phyloP scores from a whole-genome alignment of 37 sponge, comb jelly and placozoan genomes.

The Eunapius fragilis region DNA sequence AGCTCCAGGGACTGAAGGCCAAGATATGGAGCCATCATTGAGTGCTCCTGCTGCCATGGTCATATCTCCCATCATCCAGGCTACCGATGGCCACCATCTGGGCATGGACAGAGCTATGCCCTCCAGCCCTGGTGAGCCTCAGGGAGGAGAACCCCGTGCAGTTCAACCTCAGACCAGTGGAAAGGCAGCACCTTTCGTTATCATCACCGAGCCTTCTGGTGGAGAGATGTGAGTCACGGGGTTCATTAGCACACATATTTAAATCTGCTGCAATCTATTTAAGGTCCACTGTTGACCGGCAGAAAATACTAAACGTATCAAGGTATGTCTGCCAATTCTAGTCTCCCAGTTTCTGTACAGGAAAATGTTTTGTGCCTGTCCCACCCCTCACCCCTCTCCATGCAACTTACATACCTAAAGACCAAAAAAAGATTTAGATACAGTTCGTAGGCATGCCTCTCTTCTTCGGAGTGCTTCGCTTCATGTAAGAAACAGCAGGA shows the following conservation, averaged over 20 bases:
- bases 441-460: background rate
- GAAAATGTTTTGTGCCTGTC: background rate
- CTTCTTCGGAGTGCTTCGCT: background rate
- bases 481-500: background rate
- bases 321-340: too few relatives aligned
- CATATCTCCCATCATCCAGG: too few relatives aligned
- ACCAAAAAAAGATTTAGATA: background rate
- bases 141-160: too few relatives aligned
- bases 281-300: background rate
- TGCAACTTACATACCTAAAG: background rate
- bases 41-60: too few relatives aligned
- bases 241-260: background rate
- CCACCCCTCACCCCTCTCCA: background rate
- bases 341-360: too few relatives aligned
- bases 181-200: background rate
- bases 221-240: background rate
- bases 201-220: background rate
- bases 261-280: background rate
- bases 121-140: too few relatives aligned
- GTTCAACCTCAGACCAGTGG: background rate
- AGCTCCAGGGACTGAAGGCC: too few relatives aligned
- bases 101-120: too few relatives aligned
- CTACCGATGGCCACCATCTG: too few relatives aligned
- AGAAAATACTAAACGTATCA: background rate
- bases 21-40: too few relatives aligned